A percentile compares a stretch with the other conserved stretches of the same genome.
Evolutionary conservation across 2,888 invertebrate species (phyloP).

Genomic region (Heliconius erato): DNA sequence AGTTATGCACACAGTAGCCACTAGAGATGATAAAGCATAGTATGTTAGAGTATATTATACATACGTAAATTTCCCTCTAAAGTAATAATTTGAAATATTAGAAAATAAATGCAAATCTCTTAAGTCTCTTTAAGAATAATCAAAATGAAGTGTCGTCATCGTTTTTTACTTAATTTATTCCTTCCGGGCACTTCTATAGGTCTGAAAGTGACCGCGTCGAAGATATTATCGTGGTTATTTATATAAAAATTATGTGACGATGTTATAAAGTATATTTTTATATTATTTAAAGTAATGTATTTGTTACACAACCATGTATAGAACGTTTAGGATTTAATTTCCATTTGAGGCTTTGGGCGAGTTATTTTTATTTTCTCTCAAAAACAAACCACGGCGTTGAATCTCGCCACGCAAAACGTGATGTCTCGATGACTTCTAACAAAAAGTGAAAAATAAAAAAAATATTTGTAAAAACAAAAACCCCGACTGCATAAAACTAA

Average conservation of each 20-base stretch:
- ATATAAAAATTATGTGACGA: neutral
- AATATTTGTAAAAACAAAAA: too few relatives aligned
- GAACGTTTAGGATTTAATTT: neutral
- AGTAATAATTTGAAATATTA: neutral
- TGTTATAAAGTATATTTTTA: too few relatives aligned
- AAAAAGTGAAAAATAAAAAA: too few relatives aligned
- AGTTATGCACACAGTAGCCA: too few relatives aligned
- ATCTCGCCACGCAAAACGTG: too few relatives aligned
- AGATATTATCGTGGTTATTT: neutral
- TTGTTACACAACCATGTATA: neutral
- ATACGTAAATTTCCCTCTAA: neutral
- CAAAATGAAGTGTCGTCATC: slow-evolving; percentile 4
- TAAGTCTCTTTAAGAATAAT: neutral
- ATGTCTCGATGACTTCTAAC: too few relatives aligned
- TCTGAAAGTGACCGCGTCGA: neutral
- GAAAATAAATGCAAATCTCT: neutral
- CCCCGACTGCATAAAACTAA: too few relatives aligned
- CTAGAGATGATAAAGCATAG: too few relatives aligned
- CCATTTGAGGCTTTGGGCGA: neutral
- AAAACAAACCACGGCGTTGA: too few relatives aligned
- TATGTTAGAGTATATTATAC: too few relatives aligned
- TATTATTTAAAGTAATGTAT: too few relatives aligned
- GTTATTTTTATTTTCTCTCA: neutral
- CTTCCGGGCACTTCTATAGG: neutral
- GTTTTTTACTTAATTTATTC: slow-evolving; percentile 26